Conservation (phyloP, 2,113 vertebrate species). For the Ellobius talpinus region DNA sequence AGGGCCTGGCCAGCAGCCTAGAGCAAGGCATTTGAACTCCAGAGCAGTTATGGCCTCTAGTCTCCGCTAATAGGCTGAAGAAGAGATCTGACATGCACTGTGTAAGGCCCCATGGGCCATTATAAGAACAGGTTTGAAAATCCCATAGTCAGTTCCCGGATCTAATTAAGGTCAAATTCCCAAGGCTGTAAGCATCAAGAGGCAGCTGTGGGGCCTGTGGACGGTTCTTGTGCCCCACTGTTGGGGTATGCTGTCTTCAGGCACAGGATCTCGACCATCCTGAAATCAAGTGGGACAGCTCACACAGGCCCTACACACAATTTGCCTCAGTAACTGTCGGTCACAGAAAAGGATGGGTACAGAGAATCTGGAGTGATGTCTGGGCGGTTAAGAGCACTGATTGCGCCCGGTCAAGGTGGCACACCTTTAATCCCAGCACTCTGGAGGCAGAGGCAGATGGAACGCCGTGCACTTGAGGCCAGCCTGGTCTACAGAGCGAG, state of each 20-base stretch:
- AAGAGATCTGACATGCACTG: neutral
- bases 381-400: neutral
- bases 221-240: neutral
- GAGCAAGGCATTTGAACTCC: neutral
- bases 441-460: neutral
- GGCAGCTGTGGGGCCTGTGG: neutral
- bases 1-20: neutral
- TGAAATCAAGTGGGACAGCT: neutral
- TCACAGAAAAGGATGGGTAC: no score
- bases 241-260: neutral
- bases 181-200: neutral
- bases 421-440: neutral
- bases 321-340: neutral
- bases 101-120: neutral
- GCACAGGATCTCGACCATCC: neutral
- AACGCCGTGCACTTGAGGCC: no score
- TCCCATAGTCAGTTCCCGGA: neutral
- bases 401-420: accelerated
- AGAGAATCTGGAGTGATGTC: neutral
- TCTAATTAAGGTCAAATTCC: neutral
- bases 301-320: neutral
- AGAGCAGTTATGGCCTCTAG: neutral
- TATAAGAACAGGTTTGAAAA: neutral
- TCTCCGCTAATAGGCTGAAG: neutral
- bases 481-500: neutral